Evolutionary conservation across 2,888 invertebrate species (phyloP), one percentile per base, ranked within the genome.

Genomic region (Chloromyia formosa): DNA sequence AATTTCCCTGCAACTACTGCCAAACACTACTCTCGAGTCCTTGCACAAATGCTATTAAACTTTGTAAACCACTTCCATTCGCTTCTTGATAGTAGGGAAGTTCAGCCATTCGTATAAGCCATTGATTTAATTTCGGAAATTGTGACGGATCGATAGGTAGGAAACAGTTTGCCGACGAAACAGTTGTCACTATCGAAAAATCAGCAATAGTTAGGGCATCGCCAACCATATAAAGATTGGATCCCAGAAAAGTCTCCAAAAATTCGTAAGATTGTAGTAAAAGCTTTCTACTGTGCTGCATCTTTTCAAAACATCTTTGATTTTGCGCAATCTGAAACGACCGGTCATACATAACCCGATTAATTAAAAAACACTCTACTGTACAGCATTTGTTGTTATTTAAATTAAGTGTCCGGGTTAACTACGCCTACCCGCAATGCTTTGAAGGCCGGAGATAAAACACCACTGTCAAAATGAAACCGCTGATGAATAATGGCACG

Each of bases 401-500:
- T n/a, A n/a, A n/a, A n/a, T n/a, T n/a, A n/a, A n/a, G n/a, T n/a
- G n/a, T n/a, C n/a, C n/a, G n/a, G n/a, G n/a, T n/a, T n/a, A n/a
- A n/a, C n/a, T n/a, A n/a, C n/a, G n/a, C n/a, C n/a, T n/a, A n/a
- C n/a, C n/a, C n/a, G n/a, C n/a, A n/a, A n/a, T n/a, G n/a, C n/a
- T n/a, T n/a, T n/a, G n/a, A n/a, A n/a, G n/a, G n/a, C n/a, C 12
- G n/a, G 18, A 71, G 53, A 61, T 18, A 75, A 40, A 4, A 61
- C 53, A 4, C 60, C 45, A 10, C 27, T 45, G 49, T 53, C 22
- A n/a, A 74, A 66, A 73, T 82, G 80, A 40, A 83, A 66, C 1
- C 83, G 78, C 61, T 83, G 83, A 74, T 83, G 80, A 10, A 83
- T 79, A 1, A 80, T 75, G 2, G 81, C 80, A 5, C 82, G 80